Base-by-base conservation (phyloP, 2,888 invertebrate species). In the Idaea straminata region DNA sequence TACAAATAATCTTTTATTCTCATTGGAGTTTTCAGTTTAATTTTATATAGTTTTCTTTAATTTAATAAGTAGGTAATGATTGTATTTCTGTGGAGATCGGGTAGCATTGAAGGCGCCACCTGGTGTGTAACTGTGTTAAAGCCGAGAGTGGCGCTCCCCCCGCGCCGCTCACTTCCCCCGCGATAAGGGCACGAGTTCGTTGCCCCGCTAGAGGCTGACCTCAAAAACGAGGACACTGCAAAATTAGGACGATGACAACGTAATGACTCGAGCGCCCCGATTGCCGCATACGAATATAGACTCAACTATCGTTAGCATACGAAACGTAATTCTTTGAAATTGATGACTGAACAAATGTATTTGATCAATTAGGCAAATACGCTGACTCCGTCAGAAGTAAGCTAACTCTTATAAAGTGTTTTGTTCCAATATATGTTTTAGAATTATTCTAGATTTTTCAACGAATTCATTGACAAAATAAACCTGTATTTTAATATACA, bases 171-270 rank as follows among this genome's bases (percentile, higher is more conserved):
- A 74, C 80, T 82, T 83, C 83, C 85, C 76, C 84, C 85, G 87
- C 90, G 89, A 92, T 92, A 93, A 93, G 92, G 93, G 92, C 93
- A 91, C 83, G 89, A 86, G 93, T 93, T 93, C 93, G 92, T 91
- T 91, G 93, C 91, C 85, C 93, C 89, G 87, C 89, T 91, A 92
- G 89, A 90, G 88, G 94, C 93, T 94, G 94, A 95, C 94, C 94
- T 95, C 94, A 94, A 94, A 94, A 94, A 95, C 94, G 94, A 94
- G 95, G 95, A 94, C 94, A 94, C 94, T 94, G 93, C 94, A 94
- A 94, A 93, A 93, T 93, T 93, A 90, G 91, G 91, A 89, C 92
- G 91, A 87, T 91, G 92, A 89, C 91, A 91, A 90, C 92, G 86
- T 88, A 92, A 92, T 84, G 92, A 87, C 89, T 87, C 76, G 81